Base-by-base conservation (phyloP, 2,797 vertebrate genomes). In the Percopsis omiscomaycus region DNA sequence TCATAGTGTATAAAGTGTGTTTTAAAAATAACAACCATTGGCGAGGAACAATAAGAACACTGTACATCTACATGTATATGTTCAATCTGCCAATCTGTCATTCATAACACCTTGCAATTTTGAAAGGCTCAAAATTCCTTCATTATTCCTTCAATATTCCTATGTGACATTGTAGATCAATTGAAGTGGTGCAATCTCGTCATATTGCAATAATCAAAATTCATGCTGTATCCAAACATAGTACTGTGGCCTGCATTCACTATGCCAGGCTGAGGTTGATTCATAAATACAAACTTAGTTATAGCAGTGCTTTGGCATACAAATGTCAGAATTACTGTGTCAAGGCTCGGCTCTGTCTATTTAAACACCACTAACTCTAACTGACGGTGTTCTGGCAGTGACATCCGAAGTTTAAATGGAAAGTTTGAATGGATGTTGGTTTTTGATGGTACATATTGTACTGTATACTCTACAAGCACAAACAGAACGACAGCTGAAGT, bases 1-100 rank as follows among this genome's bases (percentile, higher is more conserved):
- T 58, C 64, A 73, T 58, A 68, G 71, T 76, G 73, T 70, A 45
- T 16, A 3, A 29, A 22, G 22, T 8, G 55, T 55, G 60, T 59
- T 68, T 3, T 32, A 30, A 22, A 66, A 59, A 59, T 67, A 63
- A 45, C 15, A 49, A 51, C n/a, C n/a, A 70, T 3, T 64, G 11
- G 37, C 3, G 9, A 49, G 15, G n/a, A 62, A 62, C 29, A 53
- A 59, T 63, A 14, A 64, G 22, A 54, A 70, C 55, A 29, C n/a
- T 48, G 48, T 54, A 14, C n/a, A 49, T 67, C 0, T 1, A n/a
- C 51, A 3, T 42, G 46, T 65, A 59, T 5, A 8, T 2, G 14
- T 27, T 42, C 37, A 2, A 42, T 42, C 6, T 42, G 6, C 9
- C 8, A 9, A 9, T 42, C 9, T 42, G 37, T 0, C 37, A 42